phyloP scores from a whole-genome alignment of 2,888 invertebrate species.

The Ichneumon xanthorius region DNA sequence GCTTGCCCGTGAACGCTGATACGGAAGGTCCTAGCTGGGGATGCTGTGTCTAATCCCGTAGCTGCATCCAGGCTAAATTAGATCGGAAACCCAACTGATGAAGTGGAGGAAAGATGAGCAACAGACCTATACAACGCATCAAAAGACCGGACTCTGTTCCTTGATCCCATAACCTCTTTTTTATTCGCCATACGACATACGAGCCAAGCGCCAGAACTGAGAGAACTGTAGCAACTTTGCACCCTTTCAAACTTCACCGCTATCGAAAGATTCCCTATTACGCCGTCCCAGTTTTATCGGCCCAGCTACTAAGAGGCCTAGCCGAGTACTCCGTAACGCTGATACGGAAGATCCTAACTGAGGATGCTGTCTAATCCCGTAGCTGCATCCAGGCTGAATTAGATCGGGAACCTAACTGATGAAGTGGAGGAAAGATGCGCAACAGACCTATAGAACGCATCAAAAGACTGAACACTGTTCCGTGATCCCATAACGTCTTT shows the following conservation, averaged over 20 bases:
- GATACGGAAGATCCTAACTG: not conserved
- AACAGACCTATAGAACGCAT: too few relatives aligned
- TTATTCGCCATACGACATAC: too few relatives aligned
- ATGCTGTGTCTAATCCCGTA: slow-evolving; percentile 14
- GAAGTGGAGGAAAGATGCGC: not conserved
- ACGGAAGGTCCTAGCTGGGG: not conserved
- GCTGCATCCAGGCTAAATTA: not conserved
- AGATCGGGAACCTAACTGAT: not conserved
- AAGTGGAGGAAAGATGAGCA: not conserved
- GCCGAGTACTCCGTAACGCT: not conserved
- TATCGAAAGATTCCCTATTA: too few relatives aligned
- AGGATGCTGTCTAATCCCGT: slow-evolving; percentile 2
- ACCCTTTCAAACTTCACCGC: too few relatives aligned
- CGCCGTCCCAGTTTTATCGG: not conserved
- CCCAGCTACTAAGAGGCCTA: not conserved
- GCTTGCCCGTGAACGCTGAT: slow-evolving; percentile 3
- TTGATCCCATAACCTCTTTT: too few relatives aligned
- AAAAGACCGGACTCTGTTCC: too few relatives aligned
- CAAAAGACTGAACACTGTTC: too few relatives aligned
- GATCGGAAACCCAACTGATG: not conserved
- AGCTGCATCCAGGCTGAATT: slow-evolving; percentile 2
- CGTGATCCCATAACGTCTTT: too few relatives aligned
- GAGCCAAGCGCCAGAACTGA: too few relatives aligned
- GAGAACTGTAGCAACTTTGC: too few relatives aligned
- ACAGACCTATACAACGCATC: too few relatives aligned